A percentile compares a stretch with the other conserved stretches of the same genome.
Conservation (phyloP, 2,113 vertebrate genomes). For the Lipotes vexillifer region DNA sequence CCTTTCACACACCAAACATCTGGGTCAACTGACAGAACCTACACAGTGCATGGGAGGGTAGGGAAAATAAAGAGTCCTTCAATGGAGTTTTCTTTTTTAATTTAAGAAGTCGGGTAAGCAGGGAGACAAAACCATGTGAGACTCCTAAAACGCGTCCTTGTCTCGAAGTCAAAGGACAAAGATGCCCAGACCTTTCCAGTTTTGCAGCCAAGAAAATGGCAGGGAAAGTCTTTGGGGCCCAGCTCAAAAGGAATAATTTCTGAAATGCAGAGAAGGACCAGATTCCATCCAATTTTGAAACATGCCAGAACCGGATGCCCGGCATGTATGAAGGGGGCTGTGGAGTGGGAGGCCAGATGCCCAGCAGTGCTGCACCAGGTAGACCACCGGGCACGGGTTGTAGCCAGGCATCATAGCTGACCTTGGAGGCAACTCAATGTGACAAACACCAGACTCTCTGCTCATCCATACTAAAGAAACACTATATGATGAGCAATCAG, state of each 20-base stretch:
- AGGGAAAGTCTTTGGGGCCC: not conserved
- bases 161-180: conserved; percentile 7
- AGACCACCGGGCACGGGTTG: not conserved
- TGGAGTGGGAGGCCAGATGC: not conserved
- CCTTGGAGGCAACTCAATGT: not conserved
- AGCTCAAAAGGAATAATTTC: not conserved
- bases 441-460: not conserved
- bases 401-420: not conserved
- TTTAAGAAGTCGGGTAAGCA: not conserved
- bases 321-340: not conserved
- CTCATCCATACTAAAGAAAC: not conserved
- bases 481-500: not conserved
- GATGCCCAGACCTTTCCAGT: not conserved
- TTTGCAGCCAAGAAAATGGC: not conserved
- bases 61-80: not conserved
- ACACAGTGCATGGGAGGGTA: not conserved
- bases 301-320: not conserved
- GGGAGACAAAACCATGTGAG: not conserved
- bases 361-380: not conserved
- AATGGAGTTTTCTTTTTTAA: not conserved
- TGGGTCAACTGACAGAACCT: not conserved
- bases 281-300: not conserved
- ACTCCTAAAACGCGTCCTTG: not conserved
- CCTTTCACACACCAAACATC: not conserved
- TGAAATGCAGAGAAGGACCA: not conserved